Evolutionary conservation across 2,113 vertebrate species (phyloP).

Genomic region (Egretta garzetta): DNA sequence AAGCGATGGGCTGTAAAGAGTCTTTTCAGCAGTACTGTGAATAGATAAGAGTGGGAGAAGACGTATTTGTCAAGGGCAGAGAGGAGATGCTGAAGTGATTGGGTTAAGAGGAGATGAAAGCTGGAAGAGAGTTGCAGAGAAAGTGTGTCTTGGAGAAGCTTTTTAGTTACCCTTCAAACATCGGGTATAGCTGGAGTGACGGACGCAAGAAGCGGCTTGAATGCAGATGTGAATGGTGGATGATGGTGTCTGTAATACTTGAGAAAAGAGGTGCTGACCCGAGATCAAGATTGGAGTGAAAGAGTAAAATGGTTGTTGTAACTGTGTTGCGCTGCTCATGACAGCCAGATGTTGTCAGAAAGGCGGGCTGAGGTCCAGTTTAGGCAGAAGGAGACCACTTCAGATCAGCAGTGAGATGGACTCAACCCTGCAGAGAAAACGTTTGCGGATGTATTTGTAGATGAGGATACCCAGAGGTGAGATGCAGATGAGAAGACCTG

Average conservation of each 20-base stretch:
- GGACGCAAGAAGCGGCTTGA: not conserved
- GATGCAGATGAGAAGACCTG: not conserved
- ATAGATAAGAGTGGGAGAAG: conserved; percentile 34
- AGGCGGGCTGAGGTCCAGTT: not conserved
- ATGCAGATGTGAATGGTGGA: not conserved
- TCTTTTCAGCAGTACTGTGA: not conserved
- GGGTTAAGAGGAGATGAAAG: not conserved
- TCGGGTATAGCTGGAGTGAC: not conserved
- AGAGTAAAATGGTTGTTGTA: not conserved
- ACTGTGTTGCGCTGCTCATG: not conserved
- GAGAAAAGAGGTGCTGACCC: not conserved
- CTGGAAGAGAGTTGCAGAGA: not conserved
- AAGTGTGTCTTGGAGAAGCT: not conserved
- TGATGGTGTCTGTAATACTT: not conserved
- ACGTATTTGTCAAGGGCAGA: not conserved
- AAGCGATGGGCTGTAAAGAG: not conserved
- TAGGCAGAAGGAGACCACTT: not conserved
- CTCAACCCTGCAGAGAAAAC: not conserved
- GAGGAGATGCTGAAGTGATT: not conserved
- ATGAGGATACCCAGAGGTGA: not conserved
- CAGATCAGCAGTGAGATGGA: not conserved
- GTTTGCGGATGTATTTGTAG: not conserved
- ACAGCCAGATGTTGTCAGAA: not conserved
- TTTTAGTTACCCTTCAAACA: not conserved
- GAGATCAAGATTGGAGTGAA: not conserved